phyloP scores from a whole-genome alignment of 1,140 invertebrate species.

The Polypedilum pembai region DNA sequence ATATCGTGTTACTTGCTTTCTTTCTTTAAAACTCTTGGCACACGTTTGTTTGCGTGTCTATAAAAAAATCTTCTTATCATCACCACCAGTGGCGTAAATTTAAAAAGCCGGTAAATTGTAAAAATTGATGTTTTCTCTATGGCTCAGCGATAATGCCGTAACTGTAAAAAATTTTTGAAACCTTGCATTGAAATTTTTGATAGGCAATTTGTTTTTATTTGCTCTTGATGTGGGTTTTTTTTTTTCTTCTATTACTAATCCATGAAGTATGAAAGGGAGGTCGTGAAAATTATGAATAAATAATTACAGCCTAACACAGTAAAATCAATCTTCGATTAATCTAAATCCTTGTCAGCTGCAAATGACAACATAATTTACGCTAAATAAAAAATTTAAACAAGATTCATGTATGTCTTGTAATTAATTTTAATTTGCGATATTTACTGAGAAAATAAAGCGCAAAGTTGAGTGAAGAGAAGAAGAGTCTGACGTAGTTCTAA shows the following conservation, averaged over 20 bases:
- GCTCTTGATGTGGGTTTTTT: constrained; percentile 5
- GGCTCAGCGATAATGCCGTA: neutral
- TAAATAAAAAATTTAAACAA: neutral
- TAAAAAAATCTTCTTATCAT: neutral
- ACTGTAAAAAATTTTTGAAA: neutral
- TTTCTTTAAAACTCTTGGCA: neutral
- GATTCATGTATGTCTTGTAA: neutral
- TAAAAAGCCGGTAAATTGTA: neutral
- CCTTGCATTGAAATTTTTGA: neutral
- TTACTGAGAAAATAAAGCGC: too few relatives aligned
- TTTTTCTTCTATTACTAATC: neutral
- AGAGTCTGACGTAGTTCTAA: too few relatives aligned
- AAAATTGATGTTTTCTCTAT: neutral
- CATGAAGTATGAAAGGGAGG: too few relatives aligned
- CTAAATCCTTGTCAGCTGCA: constrained; percentile 9
- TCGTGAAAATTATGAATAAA: too few relatives aligned
- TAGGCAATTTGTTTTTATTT: neutral
- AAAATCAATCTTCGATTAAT: neutral
- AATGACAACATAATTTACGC: neutral
- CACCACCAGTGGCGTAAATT: too few relatives aligned
- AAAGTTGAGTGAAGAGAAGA: too few relatives aligned
- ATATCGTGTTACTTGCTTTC: neutral
- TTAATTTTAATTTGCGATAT: neutral
- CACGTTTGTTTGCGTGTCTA: neutral
- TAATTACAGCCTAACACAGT: neutral